A percentile compares a stretch with the other conserved stretches of the same genome.
phyloP scores from a whole-genome alignment of 2,113 vertebrate genomes.

The Syngnathoides biaculeatus region DNA sequence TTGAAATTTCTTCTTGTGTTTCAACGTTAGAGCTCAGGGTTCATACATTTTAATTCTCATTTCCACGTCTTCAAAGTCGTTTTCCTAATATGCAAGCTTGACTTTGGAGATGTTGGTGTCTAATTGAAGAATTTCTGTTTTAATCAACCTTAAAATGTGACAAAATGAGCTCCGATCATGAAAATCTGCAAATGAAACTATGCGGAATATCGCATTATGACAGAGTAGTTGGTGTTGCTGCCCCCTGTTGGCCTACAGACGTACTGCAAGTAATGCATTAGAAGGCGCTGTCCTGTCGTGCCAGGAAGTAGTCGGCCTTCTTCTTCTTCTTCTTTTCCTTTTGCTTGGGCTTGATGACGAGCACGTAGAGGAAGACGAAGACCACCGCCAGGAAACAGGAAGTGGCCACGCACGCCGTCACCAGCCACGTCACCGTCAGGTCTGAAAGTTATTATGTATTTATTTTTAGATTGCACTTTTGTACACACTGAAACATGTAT shows the following conservation, averaged over 20 bases:
- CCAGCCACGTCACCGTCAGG: conserved; percentile 46
- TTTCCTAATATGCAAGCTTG: neutral
- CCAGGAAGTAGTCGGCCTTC: conserved; percentile 49
- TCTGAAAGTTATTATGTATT: too few species aligned
- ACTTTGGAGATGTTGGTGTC: neutral
- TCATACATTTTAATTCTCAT: neutral
- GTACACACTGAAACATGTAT: too few species aligned
- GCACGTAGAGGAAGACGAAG: conserved; percentile 36
- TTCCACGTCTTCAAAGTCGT: neutral
- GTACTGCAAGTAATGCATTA: conserved; percentile 5
- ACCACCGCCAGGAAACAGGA: conserved; percentile 47
- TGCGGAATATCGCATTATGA: neutral
- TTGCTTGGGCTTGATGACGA: conserved; percentile 50
- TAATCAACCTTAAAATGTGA: neutral
- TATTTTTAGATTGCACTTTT: too few species aligned
- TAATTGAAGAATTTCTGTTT: neutral
- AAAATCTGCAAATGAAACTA: too few species aligned
- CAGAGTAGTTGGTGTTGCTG: neutral
- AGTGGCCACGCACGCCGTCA: neutral
- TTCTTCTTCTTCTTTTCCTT: conserved; percentile 42
- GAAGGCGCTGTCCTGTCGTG: conserved; percentile 53
- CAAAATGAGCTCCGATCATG: neutral
- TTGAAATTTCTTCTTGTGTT: too few species aligned
- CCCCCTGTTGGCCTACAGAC: neutral
- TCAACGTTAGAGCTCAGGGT: too few species aligned